Evolutionary conservation across 2,888 invertebrate genomes (phyloP).

Genomic region (Galerucella pusilla): DNA sequence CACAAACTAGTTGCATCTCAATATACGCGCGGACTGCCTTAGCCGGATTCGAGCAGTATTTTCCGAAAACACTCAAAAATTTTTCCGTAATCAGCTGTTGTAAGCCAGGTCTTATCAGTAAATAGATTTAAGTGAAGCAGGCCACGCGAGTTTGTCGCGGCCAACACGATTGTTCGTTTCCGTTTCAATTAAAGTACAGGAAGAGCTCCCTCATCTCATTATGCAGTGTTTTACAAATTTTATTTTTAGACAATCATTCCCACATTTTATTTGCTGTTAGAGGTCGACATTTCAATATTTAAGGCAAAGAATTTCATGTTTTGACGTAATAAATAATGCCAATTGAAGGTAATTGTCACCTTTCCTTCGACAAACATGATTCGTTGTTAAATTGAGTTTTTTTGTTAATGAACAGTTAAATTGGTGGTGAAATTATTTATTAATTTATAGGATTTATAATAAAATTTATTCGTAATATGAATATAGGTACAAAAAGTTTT

Average conservation of each 20-base stretch:
- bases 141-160: constrained; percentile 63
- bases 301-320: constrained; percentile 15
- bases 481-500: too few relatives aligned
- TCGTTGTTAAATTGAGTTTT: not conserved
- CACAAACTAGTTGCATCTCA: constrained; percentile 13
- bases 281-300: constrained; percentile 27
- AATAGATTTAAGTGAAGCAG: constrained; percentile 53
- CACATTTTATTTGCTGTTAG: constrained; percentile 31
- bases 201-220: constrained; percentile 67
- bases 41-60: constrained; percentile 10
- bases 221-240: constrained; percentile 66
- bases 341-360: constrained; percentile 1
- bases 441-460: too few relatives aligned
- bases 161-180: constrained; percentile 65
- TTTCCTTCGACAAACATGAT: not conserved
- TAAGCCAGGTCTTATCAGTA: constrained; percentile 53
- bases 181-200: constrained; percentile 66
- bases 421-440: too few relatives aligned
- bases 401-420: too few relatives aligned
- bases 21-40: not conserved
- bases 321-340: not conserved
- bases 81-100: constrained; percentile 53
- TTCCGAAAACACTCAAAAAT: constrained; percentile 26
- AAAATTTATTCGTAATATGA: too few relatives aligned
- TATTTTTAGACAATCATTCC: constrained; percentile 61